A percentile compares a stretch with the other conserved stretches of the same genome.
Conservation (phyloP, 2,113 vertebrate genomes). For the Pogona vitticeps region DNA sequence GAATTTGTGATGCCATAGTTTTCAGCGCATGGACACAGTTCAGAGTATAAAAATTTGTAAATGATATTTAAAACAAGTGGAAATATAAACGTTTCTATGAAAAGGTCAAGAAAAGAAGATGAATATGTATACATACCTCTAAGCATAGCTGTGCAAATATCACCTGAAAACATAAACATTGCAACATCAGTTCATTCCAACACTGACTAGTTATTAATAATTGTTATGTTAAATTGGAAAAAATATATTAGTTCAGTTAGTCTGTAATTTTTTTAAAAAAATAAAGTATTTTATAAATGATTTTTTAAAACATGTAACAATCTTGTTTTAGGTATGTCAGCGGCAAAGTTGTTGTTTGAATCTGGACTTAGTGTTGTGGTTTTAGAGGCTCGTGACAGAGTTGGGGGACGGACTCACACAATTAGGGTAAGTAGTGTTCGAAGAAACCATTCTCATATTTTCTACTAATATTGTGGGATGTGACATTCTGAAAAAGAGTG, state of each 20-base stretch:
- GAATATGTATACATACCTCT: neutral
- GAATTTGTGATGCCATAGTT: neutral
- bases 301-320: neutral
- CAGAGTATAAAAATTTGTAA: neutral
- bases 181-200: neutral
- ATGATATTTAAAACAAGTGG: neutral
- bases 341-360: slow-evolving; percentile 80
- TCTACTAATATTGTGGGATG: neutral
- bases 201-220: neutral
- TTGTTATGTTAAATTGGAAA: neutral
- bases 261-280: no score
- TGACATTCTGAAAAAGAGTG: neutral
- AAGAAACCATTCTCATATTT: slow-evolving; percentile 46
- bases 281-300: neutral
- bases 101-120: neutral
- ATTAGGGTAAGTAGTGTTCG: slow-evolving; percentile 71
- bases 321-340: slow-evolving; percentile 76
- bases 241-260: neutral
- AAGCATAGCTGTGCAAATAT: neutral
- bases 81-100: neutral
- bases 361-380: slow-evolving; percentile 77
- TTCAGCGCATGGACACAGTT: neutral
- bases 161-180: neutral
- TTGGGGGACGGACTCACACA: slow-evolving; percentile 85
- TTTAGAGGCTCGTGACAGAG: slow-evolving; percentile 82